A percentile compares a stretch with the other conserved stretches of the same genome.
Conservation (phyloP, 2,113 vertebrate species). For the Gulo gulo region DNA sequence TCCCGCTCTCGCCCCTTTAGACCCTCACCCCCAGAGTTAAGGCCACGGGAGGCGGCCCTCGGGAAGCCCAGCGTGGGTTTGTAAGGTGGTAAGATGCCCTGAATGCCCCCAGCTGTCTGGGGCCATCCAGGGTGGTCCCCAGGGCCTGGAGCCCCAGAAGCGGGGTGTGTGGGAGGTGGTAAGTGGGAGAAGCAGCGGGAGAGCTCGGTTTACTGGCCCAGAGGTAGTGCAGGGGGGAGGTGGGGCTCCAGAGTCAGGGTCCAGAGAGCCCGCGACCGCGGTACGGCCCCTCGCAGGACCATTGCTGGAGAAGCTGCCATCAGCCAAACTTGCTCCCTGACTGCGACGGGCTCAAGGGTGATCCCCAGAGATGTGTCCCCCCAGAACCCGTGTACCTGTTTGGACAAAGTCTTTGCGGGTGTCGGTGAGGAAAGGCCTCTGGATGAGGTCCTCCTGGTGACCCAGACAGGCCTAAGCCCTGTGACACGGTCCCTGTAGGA, state of each 20-base stretch:
- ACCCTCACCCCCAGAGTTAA: neutral
- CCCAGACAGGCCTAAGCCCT: neutral
- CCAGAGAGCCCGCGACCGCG: neutral
- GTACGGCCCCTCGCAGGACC: neutral
- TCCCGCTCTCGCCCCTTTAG: too few relatives aligned
- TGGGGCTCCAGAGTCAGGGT: too few relatives aligned
- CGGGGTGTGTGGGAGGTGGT: accelerated
- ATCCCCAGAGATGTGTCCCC: neutral
- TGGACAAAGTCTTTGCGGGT: neutral
- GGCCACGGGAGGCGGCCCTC: neutral
- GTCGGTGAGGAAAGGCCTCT: neutral
- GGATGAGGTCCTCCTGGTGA: too few relatives aligned
- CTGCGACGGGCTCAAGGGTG: neutral
- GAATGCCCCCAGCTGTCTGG: accelerated
- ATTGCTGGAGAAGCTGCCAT: neutral
- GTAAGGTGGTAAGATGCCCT: neutral
- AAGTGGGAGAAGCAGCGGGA: neutral
- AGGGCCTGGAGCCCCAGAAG: neutral
- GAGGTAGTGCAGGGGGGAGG: too few relatives aligned
- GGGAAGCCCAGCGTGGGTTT: neutral
- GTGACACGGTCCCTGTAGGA: accelerated
- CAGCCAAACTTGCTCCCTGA: neutral
- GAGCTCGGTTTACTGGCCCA: neutral
- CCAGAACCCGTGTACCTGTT: neutral
- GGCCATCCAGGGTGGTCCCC: neutral